Base-by-base conservation (phyloP, 2,888 invertebrate species). In the Choreutis nemorana region DNA sequence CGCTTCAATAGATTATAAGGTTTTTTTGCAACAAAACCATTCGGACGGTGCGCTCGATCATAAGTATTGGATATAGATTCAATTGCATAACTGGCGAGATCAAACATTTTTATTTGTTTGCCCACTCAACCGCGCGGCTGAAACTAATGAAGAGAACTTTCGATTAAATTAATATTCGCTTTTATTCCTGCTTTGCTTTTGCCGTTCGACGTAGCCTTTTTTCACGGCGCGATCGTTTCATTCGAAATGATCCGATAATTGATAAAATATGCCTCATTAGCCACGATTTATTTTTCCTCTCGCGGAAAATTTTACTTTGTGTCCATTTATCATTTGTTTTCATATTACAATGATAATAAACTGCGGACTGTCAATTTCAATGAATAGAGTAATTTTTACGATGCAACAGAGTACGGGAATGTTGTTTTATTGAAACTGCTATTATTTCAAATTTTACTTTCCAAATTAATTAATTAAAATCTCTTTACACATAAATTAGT, bases 61-160 rank as follows among this genome's bases (percentile, higher is more conserved):
- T 62, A 63, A 66, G 64, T 55, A 68, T 61, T 66, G 61, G 55
- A 67, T 67, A 67, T 61, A 58, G 55, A 44, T 63, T 52, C 54
- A 50, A 59, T 58, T 60, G 63, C 61, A 66, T 64, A 68, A 61
- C 63, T 36, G 58, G 56, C 46, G 58, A 64, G 70, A 73, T 75
- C 72, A 72, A 72, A 70, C 66, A 71, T 70, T 72, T 71, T 70
- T 72, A 72, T 72, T 71, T 71, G 67, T 65, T 66, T 73, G 65
- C 61, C 56, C 66, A 65, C 51, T 67, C 65, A 62, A 65, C 72
- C 71, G 64, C 63, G 64, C 56, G 53, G 50, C 55, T 67, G 66
- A 57, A 71, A 71, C 71, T 73, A 75, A 73, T 75, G 72, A 75
- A 75, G 72, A 67, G 66, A 50, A 64, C 60, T 66, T 65, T 71